Base-by-base conservation (phyloP, 2,888 invertebrate species). In the Sisyra nigra region DNA sequence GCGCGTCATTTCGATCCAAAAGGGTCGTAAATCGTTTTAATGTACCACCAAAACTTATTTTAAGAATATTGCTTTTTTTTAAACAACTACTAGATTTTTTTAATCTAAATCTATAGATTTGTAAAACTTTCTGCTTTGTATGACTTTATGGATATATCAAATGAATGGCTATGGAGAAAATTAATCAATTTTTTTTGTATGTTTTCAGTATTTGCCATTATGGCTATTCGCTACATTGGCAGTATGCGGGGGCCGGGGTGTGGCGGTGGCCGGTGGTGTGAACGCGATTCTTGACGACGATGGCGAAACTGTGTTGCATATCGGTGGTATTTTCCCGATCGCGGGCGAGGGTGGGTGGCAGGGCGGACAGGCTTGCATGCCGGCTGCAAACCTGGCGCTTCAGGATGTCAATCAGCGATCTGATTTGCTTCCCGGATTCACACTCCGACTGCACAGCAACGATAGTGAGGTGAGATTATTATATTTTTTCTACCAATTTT, bases 301-400 rank as follows among this genome's bases (percentile, higher is more conserved):
- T 46, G 68, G 70, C 38, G 72, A 74, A 52, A 80, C 83, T 64
- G 84, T 86, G 56, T 68, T 94, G 54, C 89, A 94, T 65, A 91
- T 96, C 61, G 98, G 96, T 44, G 97, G 93, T 43, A 94, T 97
- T 57, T 98, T 98, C 65, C 97, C 98, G 32, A 96, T 97, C 70
- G 82, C 77, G 44, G 96, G 92, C 40, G 83, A 88, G 57, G 91
- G 93, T 41, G 94, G 94, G 53, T 97, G 96, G 96, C 93, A 96
- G 57, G 97, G 97, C 30, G 97, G 97, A 3, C 88, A 91, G 62
- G 96, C 96, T 8, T 98, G 97, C 67, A 86, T 88, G 73, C 97
- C 98, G 31, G 97, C 98, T 36, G 96, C 96, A 45, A 78, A 86
- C 60, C 76, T 99, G 66, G 98, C 98, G 30, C 73, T 98, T 56